Evolutionary conservation across 2,797 vertebrate species (phyloP), one percentile per base, ranked within the genome.

Genomic region (Dryobates pubescens): DNA sequence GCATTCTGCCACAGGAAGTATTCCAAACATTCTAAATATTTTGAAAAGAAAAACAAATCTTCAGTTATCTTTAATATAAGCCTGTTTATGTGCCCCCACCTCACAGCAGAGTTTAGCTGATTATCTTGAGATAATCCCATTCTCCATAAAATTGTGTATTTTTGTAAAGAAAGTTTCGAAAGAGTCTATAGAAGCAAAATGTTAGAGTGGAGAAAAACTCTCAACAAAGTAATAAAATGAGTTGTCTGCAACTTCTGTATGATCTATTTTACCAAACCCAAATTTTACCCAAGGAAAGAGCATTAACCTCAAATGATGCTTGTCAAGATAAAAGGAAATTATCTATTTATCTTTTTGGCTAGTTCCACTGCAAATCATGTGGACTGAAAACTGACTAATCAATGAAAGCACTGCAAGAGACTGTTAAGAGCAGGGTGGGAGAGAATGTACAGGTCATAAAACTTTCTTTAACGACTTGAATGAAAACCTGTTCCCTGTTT

Each of bases 11-110:
- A 75, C 56, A 72, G 38, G 68, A 92, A 95, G 38, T 49, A 92
- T 90, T 90, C 75, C 86, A 90, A 92, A 75, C 22, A 90, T 68
- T 63, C 72, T 69, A 80, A 90, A 26, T 49, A 89, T 53, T 64
- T 84, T 62, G 15, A 80, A 84, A 76, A 90, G 38, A 86, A 91
- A 91, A 89, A 61, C 49, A 94, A 82, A 68, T 70, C 72, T 43
- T 70, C 51, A 22, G 26, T 70, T 76, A 82, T 87, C 81, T 90
- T 77, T 65, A 94, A 54, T 36, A 77, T 30, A 74, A 91, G 69
- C 57, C 27, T 80, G 47, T 57, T 85, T 30, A 36, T 2, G 0
- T 10, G 7, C 30, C 36, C 36, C 75, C 65, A 94, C 49, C 24
- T 58, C 69, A 38, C 30, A 86, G 20, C 17, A 93, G 54, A 63